phyloP scores from a whole-genome alignment of 2,113 vertebrate genomes.

The Ptychochromis oligacanthus region DNA sequence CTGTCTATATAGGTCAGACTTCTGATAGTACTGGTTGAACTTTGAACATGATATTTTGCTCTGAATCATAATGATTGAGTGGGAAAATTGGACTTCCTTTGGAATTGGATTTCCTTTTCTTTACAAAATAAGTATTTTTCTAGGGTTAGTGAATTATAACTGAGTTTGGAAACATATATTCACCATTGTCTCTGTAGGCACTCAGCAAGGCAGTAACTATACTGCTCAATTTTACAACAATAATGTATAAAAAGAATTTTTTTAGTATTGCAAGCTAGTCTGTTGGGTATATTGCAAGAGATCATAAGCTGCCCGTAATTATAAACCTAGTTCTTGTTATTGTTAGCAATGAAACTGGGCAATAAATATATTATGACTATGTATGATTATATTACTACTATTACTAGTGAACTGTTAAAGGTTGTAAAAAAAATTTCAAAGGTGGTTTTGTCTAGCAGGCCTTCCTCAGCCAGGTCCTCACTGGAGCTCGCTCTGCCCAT shows the following conservation, averaged over 20 bases:
- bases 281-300: background rate
- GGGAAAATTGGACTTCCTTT: background rate
- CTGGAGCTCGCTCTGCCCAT: constrained; percentile 3
- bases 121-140: background rate
- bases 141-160: background rate
- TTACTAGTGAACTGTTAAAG: background rate
- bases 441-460: background rate
- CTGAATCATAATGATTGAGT: background rate
- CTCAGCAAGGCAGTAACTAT: background rate
- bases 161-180: background rate
- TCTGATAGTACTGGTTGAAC: background rate
- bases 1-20: constrained; percentile 43
- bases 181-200: background rate
- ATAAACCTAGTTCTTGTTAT: background rate
- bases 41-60: background rate
- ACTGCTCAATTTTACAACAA: too few relatives aligned
- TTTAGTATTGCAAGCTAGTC: background rate
- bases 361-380: background rate
- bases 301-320: background rate
- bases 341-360: background rate
- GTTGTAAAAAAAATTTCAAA: background rate
- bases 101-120: background rate
- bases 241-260: too few relatives aligned
- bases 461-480: background rate
- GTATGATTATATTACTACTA: background rate